Base-by-base conservation (phyloP, 2,113 vertebrate genomes). In the Sorex araneus region DNA sequence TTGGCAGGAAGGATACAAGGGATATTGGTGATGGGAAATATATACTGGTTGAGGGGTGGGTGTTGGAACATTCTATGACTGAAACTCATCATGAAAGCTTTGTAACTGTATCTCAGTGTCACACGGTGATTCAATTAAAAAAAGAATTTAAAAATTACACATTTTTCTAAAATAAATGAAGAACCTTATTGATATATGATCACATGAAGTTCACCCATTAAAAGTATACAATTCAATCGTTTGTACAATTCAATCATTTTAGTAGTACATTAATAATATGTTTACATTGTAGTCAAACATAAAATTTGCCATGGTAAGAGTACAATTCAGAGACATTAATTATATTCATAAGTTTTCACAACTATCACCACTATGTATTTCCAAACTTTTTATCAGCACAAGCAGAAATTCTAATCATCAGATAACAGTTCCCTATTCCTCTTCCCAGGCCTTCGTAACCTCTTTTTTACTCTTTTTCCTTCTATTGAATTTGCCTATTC, bases 401-500 rank as follows among this genome's bases (percentile, higher is more conserved):
- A 74, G 66, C 12, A 93, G 36, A 89, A 54, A 71, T 18, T 71
- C 79, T 63, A 69, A 67, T 45, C 54, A 57, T 79, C 64, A 79
- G 73, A 32, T 64, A 79, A 43, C 76, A 84, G 69, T 11, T 63
- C 36, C 40, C 63, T 27, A 8, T 1, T 23, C 50, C 28, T 81
- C n/a, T 1, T 45, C 4, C 45, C 43, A 70, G 13, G 32, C 6
- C 45, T 27, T 60, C 16, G 30, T 92, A 67, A 92, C 11, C 36
- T 40, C 28, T 79, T 40, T 40, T 40, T 40, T 40, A 40, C 40
- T 40, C 18, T 66, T 77, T 78, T 23, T 66, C 21, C 83, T 63
- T 84, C 57, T 36, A n/a, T n/a, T 40, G 36, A 81, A 81, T 86
- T 94, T 85, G 69, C 32, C 76, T 76, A 2, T 80, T 75, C 57